Conservation (phyloP, 1,140 invertebrate genomes). For the Druon quercuslanigerum region DNA sequence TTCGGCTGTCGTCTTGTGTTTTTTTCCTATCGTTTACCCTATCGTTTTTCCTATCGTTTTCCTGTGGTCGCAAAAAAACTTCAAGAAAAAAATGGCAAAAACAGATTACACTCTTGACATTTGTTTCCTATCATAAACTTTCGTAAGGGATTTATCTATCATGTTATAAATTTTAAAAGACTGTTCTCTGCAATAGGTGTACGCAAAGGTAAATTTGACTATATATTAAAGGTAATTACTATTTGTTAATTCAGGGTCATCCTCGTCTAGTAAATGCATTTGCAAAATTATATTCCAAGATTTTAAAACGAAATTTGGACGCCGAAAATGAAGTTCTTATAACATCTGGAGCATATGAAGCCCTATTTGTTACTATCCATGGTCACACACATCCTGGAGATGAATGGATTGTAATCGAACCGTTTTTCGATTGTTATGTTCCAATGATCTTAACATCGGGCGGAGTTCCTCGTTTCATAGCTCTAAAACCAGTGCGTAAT, state of each 20-base stretch:
- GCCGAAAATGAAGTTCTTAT: slow-evolving; percentile 90
- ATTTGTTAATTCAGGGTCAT: slow-evolving; percentile 86
- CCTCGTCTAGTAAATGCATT: slow-evolving; percentile 90
- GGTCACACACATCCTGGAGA: slow-evolving; percentile 90
- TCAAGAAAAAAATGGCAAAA: too few relatives aligned
- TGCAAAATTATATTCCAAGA: slow-evolving; percentile 88
- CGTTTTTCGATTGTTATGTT: slow-evolving; percentile 98
- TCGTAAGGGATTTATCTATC: too few relatives aligned
- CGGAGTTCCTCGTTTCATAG: slow-evolving; percentile 90
- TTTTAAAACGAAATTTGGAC: slow-evolving; percentile 86
- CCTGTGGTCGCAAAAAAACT: too few relatives aligned
- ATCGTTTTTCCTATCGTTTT: too few relatives aligned
- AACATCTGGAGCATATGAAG: slow-evolving; percentile 95
- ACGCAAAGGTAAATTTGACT: too few relatives aligned
- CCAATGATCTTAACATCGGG: slow-evolving; percentile 94
- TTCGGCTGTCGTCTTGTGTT: too few relatives aligned
- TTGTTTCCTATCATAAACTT: too few relatives aligned
- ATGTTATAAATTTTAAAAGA: background rate
- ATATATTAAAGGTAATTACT: too few relatives aligned
- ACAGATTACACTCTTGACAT: too few relatives aligned
- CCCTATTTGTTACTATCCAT: slow-evolving; percentile 88
- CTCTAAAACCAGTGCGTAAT: slow-evolving; percentile 85
- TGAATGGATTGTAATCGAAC: slow-evolving; percentile 98
- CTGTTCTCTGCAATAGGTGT: background rate
- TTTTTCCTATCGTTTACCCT: too few relatives aligned